A percentile compares a stretch with the other conserved stretches of the same genome.
Evolutionary conservation across 2,113 vertebrate species (phyloP).

Genomic region (Polypterus senegalus): DNA sequence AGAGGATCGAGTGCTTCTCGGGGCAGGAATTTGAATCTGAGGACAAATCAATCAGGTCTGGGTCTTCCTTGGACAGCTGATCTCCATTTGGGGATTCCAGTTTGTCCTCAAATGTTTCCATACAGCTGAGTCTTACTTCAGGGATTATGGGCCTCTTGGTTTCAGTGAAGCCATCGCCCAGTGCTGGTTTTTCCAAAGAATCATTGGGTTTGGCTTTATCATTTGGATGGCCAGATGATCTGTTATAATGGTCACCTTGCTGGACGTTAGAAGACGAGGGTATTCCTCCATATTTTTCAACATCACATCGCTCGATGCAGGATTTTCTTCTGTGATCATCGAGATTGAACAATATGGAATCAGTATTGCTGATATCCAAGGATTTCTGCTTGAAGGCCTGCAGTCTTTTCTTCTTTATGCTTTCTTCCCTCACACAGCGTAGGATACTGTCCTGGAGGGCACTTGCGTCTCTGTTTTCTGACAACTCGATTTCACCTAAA

Average conservation of each 20-base stretch:
- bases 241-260: conserved; percentile 49
- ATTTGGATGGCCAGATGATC: conserved; percentile 64
- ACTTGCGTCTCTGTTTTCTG: conserved; percentile 84
- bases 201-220: conserved; percentile 43
- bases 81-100: conserved; percentile 50
- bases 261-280: conserved; percentile 35
- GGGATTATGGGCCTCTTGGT: conserved; percentile 75
- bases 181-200: conserved; percentile 41
- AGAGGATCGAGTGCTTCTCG: conserved; percentile 84
- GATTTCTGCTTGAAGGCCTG: conserved; percentile 97
- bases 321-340: conserved; percentile 93
- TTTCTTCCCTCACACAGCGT: conserved; percentile 83
- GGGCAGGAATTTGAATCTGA: conserved; percentile 85
- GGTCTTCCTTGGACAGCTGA: conserved; percentile 59
- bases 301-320: conserved; percentile 88
- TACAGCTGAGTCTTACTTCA: conserved; percentile 87
- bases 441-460: conserved; percentile 89
- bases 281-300: conserved; percentile 49
- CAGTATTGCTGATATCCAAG: conserved; percentile 93
- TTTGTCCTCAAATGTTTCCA: conserved; percentile 83
- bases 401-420: conserved; percentile 84
- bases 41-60: conserved; percentile 87
- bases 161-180: conserved; percentile 50
- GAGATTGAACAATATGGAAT: conserved; percentile 85
- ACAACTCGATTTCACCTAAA: conserved; percentile 93